Evolutionary conservation across 92 coral and sea anemone species (phyloP).

Genomic region (Diadumene lineata): DNA sequence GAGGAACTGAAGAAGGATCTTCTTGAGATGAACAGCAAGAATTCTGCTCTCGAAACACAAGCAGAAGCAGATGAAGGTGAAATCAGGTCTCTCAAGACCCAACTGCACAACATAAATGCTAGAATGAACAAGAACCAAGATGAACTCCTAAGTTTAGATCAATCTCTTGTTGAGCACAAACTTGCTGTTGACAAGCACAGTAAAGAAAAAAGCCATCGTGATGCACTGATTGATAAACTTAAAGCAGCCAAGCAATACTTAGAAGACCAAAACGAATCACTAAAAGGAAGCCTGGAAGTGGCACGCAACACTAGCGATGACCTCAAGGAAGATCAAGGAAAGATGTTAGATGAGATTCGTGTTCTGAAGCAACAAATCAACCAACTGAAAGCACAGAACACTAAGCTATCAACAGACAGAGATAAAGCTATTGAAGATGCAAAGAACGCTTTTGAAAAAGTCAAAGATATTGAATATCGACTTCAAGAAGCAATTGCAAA

Average conservation of each 20-base stretch:
- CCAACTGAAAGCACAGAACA: conserved; percentile 54
- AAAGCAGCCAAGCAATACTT: conserved; percentile 56
- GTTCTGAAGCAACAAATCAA: conserved; percentile 43
- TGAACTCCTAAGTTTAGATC: conserved; percentile 66
- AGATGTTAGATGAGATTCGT: conserved; percentile 55
- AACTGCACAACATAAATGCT: conserved; percentile 55
- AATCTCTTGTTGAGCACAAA: conserved; percentile 72
- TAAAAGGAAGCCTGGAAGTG: conserved; percentile 57
- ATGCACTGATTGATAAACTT: conserved; percentile 52
- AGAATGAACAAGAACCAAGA: conserved; percentile 66
- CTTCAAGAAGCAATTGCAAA: conserved; percentile 53
- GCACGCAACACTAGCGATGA: conserved; percentile 56
- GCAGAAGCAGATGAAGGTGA: conserved; percentile 52
- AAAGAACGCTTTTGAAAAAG: conserved; percentile 51
- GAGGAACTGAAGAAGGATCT: conserved; percentile 71
- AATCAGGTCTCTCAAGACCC: conserved; percentile 57
- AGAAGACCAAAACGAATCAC: conserved; percentile 67
- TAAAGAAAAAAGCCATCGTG: conserved; percentile 65
- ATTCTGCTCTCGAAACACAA: conserved; percentile 60
- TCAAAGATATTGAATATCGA: conserved; percentile 64
- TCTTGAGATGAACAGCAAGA: conserved; percentile 39
- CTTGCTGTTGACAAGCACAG: conserved; percentile 48
- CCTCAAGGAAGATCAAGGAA: conserved; percentile 59
- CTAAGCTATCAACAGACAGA: conserved; percentile 61
- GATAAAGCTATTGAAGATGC: conserved; percentile 74